Conservation (phyloP, 2,113 vertebrate genomes). For the Probosciger aterrimus region DNA sequence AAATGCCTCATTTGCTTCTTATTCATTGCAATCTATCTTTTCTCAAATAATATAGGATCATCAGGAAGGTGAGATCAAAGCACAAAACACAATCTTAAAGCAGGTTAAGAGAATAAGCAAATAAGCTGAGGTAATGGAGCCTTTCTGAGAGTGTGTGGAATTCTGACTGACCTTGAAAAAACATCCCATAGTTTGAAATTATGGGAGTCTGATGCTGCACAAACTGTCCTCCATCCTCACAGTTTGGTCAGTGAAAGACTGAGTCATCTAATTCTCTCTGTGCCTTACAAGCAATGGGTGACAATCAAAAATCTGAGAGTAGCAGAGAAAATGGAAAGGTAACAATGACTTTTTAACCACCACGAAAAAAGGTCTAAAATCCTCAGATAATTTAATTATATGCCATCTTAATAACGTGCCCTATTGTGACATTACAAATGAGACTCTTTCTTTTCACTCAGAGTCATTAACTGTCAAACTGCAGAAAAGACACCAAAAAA, state of each 20-base stretch:
- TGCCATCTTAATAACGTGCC: background rate
- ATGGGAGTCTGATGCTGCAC: background rate
- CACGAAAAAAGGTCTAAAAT: background rate
- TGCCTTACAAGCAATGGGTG: background rate
- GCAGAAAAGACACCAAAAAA: background rate
- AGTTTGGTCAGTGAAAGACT: background rate
- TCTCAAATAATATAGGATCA: background rate
- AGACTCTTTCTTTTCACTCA: background rate
- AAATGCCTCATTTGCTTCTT: background rate
- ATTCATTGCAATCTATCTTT: background rate
- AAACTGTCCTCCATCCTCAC: background rate
- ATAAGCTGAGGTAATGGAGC: rapidly evolving
- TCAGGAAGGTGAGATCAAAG: background rate
- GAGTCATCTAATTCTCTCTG: background rate
- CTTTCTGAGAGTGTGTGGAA: background rate
- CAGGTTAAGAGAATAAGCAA: background rate
- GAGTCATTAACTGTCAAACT: background rate
- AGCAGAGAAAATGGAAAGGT: background rate
- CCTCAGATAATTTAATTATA: background rate
- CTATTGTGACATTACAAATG: background rate
- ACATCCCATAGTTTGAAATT: background rate
- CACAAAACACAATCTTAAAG: background rate
- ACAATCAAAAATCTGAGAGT: background rate
- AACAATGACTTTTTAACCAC: background rate
- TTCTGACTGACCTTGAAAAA: background rate